Conservation (phyloP, 2,888 invertebrate species). For the Acanthosoma haemorrhoidale region DNA sequence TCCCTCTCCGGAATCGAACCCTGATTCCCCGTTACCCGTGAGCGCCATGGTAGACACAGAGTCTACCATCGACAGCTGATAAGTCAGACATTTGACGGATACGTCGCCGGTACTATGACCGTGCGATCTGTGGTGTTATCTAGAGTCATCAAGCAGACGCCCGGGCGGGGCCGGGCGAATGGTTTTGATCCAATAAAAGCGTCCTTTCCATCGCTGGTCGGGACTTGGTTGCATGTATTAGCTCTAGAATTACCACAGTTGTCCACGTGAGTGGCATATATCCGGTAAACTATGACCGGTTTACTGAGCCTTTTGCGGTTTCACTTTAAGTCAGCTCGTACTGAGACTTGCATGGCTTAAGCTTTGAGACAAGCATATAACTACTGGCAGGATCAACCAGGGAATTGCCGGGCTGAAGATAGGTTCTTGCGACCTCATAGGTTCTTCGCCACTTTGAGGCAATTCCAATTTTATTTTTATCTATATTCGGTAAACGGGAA, state of each 20-base stretch:
- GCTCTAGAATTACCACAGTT: conserved; percentile 58
- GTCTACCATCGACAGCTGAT: conserved; percentile 63
- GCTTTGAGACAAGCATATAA: conserved; percentile 64
- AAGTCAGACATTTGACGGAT: conserved; percentile 64
- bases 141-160: conserved; percentile 52
- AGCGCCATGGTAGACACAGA: conserved; percentile 61
- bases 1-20: conserved; percentile 68
- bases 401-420: background rate
- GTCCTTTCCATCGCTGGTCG: conserved; percentile 48
- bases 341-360: conserved; percentile 64
- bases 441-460: background rate
- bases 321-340: conserved; percentile 54
- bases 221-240: conserved; percentile 43
- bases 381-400: conserved; percentile 58
- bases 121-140: no score
- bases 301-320: conserved; percentile 58
- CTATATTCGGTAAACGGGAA: no score
- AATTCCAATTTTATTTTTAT: no score
- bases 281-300: no score
- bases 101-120: no score
- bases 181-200: conserved; percentile 56
- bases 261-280: no score
- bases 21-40: conserved; percentile 69
- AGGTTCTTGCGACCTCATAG: background rate
- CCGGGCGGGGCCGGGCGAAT: conserved; percentile 53